Conservation (phyloP, 2,888 invertebrate species). For the Lasioglossum morio region DNA sequence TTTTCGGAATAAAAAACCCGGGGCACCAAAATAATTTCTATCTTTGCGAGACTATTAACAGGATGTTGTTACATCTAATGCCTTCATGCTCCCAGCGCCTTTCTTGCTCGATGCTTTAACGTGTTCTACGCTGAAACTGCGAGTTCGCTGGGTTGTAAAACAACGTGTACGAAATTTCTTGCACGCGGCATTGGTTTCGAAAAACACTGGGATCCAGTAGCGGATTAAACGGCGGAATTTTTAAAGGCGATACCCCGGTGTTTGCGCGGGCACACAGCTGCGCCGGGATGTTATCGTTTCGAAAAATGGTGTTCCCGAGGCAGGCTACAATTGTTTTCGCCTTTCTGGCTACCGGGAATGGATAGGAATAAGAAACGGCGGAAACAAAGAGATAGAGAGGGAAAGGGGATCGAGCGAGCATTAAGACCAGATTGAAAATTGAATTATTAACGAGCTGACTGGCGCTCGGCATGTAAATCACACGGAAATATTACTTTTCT, state of each 20-base stretch:
- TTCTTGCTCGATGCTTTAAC: neutral
- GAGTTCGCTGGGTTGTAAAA: neutral
- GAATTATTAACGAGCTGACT: slow-evolving; percentile 77
- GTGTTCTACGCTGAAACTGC: neutral
- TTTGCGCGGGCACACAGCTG: neutral
- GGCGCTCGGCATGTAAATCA: slow-evolving; percentile 77
- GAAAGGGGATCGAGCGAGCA: slow-evolving; percentile 56
- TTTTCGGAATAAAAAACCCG: neutral
- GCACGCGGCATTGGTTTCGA: neutral
- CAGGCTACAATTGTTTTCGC: neutral
- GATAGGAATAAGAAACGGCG: neutral
- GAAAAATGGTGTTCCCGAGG: neutral
- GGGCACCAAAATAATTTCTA: neutral
- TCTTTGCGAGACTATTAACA: neutral
- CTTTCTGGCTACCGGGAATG: neutral
- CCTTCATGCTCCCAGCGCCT: neutral
- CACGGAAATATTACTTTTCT: slow-evolving; percentile 75
- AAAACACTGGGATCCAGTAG: neutral
- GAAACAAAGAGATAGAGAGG: slow-evolving; percentile 25
- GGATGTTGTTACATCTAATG: neutral
- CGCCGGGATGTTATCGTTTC: neutral
- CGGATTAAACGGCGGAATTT: neutral
- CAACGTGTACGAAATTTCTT: neutral
- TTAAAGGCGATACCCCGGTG: neutral
- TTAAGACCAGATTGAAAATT: slow-evolving; percentile 78